These are phyloP conservation scores for Percopsis transmontana DNA, from an alignment of 2,113 vertebrate species.

Conservation along the genomic window DNA sequence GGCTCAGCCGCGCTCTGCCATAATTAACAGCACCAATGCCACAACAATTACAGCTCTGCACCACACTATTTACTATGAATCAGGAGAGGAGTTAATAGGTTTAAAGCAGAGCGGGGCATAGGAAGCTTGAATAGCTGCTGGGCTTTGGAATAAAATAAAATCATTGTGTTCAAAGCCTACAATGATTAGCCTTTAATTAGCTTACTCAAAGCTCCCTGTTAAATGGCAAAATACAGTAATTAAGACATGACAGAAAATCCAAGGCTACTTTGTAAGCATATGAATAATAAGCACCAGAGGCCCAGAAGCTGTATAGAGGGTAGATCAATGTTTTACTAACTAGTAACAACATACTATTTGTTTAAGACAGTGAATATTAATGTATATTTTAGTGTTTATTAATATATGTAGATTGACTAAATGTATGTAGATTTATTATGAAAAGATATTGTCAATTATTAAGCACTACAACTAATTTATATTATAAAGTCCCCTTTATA, in stretches of 20 bases:
- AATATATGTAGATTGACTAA: slow-evolving; percentile 5
- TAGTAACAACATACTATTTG: slow-evolving; percentile 74
- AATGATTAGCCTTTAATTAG: slow-evolving; percentile 99
- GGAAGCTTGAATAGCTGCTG: slow-evolving; percentile 86
- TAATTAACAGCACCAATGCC: slow-evolving; percentile 99
- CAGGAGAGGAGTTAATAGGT: slow-evolving; percentile 94
- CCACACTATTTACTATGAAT: slow-evolving; percentile 90
- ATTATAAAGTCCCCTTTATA: neutral
- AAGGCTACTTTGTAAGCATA: slow-evolving; percentile 97
- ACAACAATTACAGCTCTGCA: slow-evolving; percentile 93
- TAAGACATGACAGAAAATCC: slow-evolving; percentile 99
- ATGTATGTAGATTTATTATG: neutral
- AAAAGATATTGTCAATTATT: neutral
- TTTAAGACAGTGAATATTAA: slow-evolving; percentile 21
- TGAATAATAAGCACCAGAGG: slow-evolving; percentile 93
- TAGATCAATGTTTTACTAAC: slow-evolving; percentile 88
- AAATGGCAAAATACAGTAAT: slow-evolving; percentile 98
- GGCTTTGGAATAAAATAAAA: slow-evolving; percentile 90
- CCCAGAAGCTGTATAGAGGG: slow-evolving; percentile 87
- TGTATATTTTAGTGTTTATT: slow-evolving; percentile 14
- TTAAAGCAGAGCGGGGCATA: slow-evolving; percentile 84
- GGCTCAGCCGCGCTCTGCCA: slow-evolving; percentile 98
- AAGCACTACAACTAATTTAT: neutral
- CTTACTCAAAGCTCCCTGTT: slow-evolving; percentile 98
- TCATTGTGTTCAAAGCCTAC: slow-evolving; percentile 88